These are phyloP conservation scores for Channa striata DNA, from an alignment of 2,797 vertebrate species.

Conservation along the genomic window DNA sequence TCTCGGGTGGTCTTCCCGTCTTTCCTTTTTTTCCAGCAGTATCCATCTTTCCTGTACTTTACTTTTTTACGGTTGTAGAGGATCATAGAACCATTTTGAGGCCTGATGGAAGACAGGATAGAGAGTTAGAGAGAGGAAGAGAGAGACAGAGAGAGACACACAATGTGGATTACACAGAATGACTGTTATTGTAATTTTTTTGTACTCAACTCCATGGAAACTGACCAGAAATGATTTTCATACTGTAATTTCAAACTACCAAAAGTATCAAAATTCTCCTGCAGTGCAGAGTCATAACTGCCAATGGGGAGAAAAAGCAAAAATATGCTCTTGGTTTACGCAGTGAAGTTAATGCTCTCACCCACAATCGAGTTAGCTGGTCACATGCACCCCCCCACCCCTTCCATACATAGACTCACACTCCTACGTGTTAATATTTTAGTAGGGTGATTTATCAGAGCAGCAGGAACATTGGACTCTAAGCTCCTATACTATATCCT, in stretches of 20 bases:
- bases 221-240: conserved; percentile 4
- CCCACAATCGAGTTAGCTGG: conserved; percentile 36
- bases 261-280: conserved; percentile 11
- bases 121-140: conserved; percentile 12
- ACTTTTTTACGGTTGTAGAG: conserved; percentile 99
- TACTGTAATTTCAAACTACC: conserved; percentile 7
- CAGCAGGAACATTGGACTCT: conserved; percentile 74
- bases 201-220: conserved; percentile 23
- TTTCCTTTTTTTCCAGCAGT: conserved; percentile 99
- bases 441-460: conserved; percentile 79
- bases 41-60: conserved; percentile 98
- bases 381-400: conserved; percentile 31
- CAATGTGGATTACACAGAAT: neutral
- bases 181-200: conserved; percentile 4
- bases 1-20: conserved; percentile 97
- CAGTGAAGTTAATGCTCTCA: conserved; percentile 43
- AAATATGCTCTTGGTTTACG: conserved; percentile 19
- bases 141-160: conserved; percentile 13
- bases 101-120: conserved; percentile 77
- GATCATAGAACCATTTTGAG: conserved; percentile 99
- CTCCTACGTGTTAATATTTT: conserved; percentile 79
- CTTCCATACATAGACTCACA: conserved; percentile 49
- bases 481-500: conserved; percentile 71
- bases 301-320: neutral
- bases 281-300: conserved; percentile 17